Evolutionary conservation across 1,140 invertebrate species (phyloP).

Genomic region (Thaumetopoea pityocampa): DNA sequence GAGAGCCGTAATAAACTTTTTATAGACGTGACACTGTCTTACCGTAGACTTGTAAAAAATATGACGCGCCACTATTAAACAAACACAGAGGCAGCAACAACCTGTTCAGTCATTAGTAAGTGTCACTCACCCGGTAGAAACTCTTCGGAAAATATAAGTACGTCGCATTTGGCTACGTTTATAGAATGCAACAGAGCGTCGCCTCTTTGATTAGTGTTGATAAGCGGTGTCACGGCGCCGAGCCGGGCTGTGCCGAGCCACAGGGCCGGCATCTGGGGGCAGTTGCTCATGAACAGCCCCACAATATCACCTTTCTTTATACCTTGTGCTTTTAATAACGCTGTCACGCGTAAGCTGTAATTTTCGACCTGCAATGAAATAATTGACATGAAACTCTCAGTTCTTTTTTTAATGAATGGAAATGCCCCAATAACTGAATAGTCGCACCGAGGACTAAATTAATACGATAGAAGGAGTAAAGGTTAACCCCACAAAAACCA

Average conservation of each 20-base stretch:
- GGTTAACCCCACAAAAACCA: no score
- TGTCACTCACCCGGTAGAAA: slow-evolving; percentile 78
- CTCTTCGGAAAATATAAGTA: slow-evolving; percentile 88
- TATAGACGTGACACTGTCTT: no score
- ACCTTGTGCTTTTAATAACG: slow-evolving; percentile 86
- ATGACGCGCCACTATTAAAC: no score
- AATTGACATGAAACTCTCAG: no score
- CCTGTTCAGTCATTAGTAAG: neutral
- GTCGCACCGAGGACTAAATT: no score
- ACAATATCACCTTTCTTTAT: slow-evolving; percentile 91
- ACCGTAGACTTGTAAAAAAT: no score
- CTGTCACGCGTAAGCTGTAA: slow-evolving; percentile 90
- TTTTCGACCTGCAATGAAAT: slow-evolving; percentile 83
- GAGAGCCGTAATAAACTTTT: no score
- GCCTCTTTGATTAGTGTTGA: slow-evolving; percentile 93
- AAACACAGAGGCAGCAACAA: no score
- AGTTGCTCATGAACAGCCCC: slow-evolving; percentile 91
- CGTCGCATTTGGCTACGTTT: slow-evolving; percentile 85
- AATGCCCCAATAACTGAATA: no score
- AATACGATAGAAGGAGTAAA: no score
- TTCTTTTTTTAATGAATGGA: no score
- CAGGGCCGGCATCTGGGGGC: slow-evolving; percentile 89
- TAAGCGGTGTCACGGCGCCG: slow-evolving; percentile 90
- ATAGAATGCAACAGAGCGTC: slow-evolving; percentile 91
- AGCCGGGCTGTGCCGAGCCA: slow-evolving; percentile 94